A percentile compares a stretch with the other conserved stretches of the same genome.
Conservation (phyloP, 2,113 vertebrate species). For the Cricetomys ansorgei region DNA sequence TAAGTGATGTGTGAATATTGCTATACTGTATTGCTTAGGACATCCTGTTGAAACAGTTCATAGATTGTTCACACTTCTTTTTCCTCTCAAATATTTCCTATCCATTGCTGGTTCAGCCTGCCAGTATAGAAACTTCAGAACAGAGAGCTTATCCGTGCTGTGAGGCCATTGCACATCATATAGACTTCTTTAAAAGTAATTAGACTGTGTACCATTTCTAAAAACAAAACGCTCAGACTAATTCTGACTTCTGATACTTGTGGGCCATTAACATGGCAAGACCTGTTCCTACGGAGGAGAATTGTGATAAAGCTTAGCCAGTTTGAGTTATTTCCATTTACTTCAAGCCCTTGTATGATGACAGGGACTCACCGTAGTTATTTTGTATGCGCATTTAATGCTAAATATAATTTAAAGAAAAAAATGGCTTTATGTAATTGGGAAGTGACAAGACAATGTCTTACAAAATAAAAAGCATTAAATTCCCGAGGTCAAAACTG, state of each 20-base stretch:
- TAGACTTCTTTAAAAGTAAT: neutral
- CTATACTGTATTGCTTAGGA: neutral
- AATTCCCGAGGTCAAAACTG: constrained; percentile 18
- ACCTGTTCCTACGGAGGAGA: neutral
- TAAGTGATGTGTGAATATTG: neutral
- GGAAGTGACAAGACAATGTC: constrained; percentile 8
- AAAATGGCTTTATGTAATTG: neutral
- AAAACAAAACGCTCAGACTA: neutral
- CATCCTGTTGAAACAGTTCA: neutral
- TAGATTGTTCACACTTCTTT: neutral
- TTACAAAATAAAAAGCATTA: neutral
- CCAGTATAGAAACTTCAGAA: neutral
- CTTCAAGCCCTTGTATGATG: neutral
- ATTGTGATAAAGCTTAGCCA: neutral
- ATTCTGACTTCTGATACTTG: neutral
- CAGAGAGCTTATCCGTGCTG: neutral
- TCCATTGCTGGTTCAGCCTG: neutral
- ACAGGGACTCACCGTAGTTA: constrained; percentile 4
- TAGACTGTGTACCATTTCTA: constrained; percentile 1
- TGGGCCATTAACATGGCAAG: neutral
- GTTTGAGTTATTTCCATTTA: constrained; percentile 25
- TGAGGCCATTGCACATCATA: neutral
- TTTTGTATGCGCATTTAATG: neutral
- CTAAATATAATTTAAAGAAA: constrained; percentile 38
- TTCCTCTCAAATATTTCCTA: neutral